These are phyloP conservation scores for Metallyticus violacea DNA, from an alignment of 2,888 invertebrate genomes.

Conservation along the genomic window DNA sequence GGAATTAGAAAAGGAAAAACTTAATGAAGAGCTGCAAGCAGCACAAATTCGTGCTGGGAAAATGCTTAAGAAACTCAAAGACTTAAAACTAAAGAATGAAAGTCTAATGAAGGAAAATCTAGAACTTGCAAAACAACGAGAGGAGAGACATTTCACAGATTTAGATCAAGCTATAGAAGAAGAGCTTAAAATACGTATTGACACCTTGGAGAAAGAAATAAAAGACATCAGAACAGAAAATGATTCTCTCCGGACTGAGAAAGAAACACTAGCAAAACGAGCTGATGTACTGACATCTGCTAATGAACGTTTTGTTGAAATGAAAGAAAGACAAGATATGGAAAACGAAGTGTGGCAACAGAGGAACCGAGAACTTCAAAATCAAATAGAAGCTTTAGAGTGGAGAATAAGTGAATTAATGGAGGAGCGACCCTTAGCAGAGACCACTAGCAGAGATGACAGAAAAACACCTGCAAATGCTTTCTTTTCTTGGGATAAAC, in stretches of 20 bases:
- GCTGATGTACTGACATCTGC: slow-evolving; percentile 71
- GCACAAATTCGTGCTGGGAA: slow-evolving; percentile 71
- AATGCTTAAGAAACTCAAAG: slow-evolving; percentile 79
- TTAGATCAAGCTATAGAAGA: slow-evolving; percentile 77
- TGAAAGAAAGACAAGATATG: slow-evolving; percentile 77
- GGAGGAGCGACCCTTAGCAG: neutral
- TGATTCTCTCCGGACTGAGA: slow-evolving; percentile 63
- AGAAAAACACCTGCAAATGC: neutral
- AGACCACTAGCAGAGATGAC: neutral
- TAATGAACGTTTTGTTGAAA: slow-evolving; percentile 73
- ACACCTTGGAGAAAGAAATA: slow-evolving; percentile 62
- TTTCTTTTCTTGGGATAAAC: slow-evolving; percentile 11
- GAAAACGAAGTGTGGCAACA: slow-evolving; percentile 71
- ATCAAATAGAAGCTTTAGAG: slow-evolving; percentile 58
- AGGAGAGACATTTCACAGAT: slow-evolving; percentile 56
- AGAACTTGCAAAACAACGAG: slow-evolving; percentile 54
- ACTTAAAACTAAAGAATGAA: slow-evolving; percentile 70
- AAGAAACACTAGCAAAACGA: slow-evolving; percentile 64
- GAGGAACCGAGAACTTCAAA: slow-evolving; percentile 65
- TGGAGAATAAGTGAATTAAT: slow-evolving; percentile 36
- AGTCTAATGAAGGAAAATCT: slow-evolving; percentile 48
- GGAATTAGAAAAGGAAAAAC: slow-evolving; percentile 55
- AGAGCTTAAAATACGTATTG: slow-evolving; percentile 69
- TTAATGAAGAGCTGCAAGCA: slow-evolving; percentile 61
- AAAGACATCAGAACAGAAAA: slow-evolving; percentile 57